Conservation (phyloP, 2,113 vertebrate species). For the Pagrus major region DNA sequence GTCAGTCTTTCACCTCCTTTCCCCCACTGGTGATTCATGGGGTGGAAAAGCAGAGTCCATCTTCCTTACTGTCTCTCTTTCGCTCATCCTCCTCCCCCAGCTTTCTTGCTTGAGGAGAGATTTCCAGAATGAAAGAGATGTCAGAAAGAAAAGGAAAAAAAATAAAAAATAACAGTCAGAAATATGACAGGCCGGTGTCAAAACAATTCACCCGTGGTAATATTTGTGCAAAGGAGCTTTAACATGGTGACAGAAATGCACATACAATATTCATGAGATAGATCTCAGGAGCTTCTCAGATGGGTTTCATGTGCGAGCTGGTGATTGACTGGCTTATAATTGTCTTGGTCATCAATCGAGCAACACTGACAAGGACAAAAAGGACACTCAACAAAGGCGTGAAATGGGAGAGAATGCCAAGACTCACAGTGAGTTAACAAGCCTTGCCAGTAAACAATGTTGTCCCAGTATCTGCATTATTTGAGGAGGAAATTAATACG, state of each 20-base stretch:
- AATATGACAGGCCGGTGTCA: conserved; percentile 74
- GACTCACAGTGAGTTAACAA: conserved; percentile 30
- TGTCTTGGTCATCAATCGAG: conserved; percentile 73
- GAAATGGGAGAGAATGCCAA: conserved; percentile 62
- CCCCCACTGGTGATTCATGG: conserved; percentile 44
- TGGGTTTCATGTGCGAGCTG: conserved; percentile 58
- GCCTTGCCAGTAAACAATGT: conserved; percentile 48
- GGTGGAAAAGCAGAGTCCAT: conserved; percentile 58
- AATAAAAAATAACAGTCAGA: conserved; percentile 23
- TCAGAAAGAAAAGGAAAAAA: conserved; percentile 46
- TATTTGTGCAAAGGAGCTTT: conserved; percentile 71
- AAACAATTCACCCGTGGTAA: conserved; percentile 70
- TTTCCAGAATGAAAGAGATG: conserved; percentile 64
- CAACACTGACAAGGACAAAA: conserved; percentile 74
- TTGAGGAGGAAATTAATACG: conserved; percentile 53
- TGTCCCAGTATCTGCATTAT: conserved; percentile 35
- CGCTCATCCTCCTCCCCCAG: conserved; percentile 27
- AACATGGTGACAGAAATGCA: conserved; percentile 67
- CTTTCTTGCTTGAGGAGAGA: conserved; percentile 27
- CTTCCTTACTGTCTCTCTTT: conserved; percentile 55
- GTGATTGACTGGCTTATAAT: conserved; percentile 78
- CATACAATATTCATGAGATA: conserved; percentile 77
- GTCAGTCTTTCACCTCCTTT: conserved; percentile 50
- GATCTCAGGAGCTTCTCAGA: conserved; percentile 58
- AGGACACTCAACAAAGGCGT: conserved; percentile 63